These are phyloP conservation scores for Crotalus viridis DNA, from an alignment of 2,113 vertebrate genomes.

Conservation along the genomic window DNA sequence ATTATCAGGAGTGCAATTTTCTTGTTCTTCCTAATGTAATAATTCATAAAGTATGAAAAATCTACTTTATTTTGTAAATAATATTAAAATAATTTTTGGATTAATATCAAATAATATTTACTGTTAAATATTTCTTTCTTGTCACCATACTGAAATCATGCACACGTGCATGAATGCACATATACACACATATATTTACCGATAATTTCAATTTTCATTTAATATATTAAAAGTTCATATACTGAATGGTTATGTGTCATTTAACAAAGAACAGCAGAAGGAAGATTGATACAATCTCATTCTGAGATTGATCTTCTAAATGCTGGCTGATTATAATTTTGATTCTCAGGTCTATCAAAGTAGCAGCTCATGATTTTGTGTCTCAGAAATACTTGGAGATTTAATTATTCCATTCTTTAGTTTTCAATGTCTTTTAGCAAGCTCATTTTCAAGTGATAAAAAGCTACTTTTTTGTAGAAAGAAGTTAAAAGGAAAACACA, in stretches of 20 bases:
- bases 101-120: too few species aligned
- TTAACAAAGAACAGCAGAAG: neutral
- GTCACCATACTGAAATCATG: too few species aligned
- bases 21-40: constrained; percentile 23
- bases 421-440: constrained; percentile 57
- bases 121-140: too few species aligned
- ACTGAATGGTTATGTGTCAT: neutral
- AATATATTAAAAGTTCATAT: neutral
- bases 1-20: neutral
- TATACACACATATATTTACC: too few species aligned
- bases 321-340: constrained; percentile 42
- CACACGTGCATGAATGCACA: too few species aligned
- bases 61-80: constrained; percentile 13
- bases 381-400: constrained; percentile 51
- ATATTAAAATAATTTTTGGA: too few species aligned
- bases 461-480: constrained; percentile 30
- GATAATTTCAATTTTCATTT: neutral
- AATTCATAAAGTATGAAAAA: constrained; percentile 29
- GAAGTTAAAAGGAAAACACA: constrained; percentile 49
- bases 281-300: constrained; percentile 29
- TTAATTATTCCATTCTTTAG: constrained; percentile 57
- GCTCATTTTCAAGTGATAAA: constrained; percentile 63
- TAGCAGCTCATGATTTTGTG: constrained; percentile 52
- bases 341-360: constrained; percentile 52
- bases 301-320: constrained; percentile 34